Evolutionary conservation across 2,113 vertebrate genomes (phyloP).

Genomic region (Pomatostomus ruficeps): DNA sequence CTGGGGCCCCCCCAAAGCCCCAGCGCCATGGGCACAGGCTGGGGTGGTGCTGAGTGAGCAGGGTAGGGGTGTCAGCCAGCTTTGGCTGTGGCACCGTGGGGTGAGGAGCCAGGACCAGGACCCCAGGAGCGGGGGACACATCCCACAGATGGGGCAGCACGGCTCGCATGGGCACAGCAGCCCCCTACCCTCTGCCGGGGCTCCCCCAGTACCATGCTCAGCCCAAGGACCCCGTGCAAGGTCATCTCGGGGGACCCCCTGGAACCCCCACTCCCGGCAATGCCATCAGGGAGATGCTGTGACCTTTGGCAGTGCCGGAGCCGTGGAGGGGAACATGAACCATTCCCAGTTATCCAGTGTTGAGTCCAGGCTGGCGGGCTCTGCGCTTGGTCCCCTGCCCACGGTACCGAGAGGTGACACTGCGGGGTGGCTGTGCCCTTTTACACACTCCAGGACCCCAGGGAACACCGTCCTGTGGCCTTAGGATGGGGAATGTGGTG

Average conservation of each 20-base stretch:
- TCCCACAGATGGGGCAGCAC: not conserved
- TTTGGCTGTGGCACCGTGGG: not conserved
- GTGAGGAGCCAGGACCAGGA: not conserved
- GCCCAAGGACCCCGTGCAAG: fast-evolving
- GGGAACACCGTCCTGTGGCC: fast-evolving
- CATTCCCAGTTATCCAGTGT: not conserved
- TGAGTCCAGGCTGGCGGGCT: not conserved
- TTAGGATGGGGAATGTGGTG: not conserved
- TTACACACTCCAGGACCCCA: fast-evolving
- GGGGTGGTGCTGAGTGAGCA: not conserved
- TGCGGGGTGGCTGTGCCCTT: fast-evolving
- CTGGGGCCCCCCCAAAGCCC: fast-evolving
- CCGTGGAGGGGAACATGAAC: fast-evolving
- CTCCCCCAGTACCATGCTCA: fast-evolving
- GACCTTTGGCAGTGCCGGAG: not conserved
- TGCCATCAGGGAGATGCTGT: not conserved
- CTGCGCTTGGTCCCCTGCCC: fast-evolving
- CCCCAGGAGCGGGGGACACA: fast-evolving
- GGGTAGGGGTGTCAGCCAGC: not conserved
- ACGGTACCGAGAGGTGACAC: fast-evolving
- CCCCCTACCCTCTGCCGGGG: fast-evolving
- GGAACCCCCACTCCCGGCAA: not conserved
- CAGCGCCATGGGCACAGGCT: fast-evolving
- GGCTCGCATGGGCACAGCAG: fast-evolving
- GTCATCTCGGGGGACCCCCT: fast-evolving